Evolutionary conservation across 2,797 vertebrate species (phyloP).

Genomic region (Melopsittacus undulatus): DNA sequence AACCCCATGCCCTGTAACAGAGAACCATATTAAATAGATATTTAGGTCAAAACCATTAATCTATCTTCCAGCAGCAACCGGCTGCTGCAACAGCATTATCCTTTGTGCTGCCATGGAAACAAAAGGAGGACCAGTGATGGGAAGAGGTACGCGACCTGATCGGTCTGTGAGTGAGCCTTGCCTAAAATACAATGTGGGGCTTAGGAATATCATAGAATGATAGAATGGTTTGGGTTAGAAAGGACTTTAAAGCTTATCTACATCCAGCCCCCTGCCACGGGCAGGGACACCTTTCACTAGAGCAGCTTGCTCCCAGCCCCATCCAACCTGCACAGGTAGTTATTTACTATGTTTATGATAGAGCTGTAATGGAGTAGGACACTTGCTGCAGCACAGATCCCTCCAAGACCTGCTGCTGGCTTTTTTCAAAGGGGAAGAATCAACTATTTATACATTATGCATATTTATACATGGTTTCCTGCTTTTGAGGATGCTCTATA

Average conservation of each 20-base stretch:
- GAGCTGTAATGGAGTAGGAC: neutral
- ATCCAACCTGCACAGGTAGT: neutral
- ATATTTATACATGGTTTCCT: neutral
- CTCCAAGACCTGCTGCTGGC: neutral
- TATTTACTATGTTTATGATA: neutral
- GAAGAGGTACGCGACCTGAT: neutral
- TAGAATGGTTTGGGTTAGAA: neutral
- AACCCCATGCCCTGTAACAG: neutral
- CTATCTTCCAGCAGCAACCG: conserved; percentile 5
- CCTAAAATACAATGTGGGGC: accelerated
- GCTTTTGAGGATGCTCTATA: neutral
- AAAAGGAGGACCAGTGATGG: neutral
- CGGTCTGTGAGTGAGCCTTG: neutral
- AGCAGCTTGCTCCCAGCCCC: neutral
- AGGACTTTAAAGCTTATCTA: neutral
- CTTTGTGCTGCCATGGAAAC: conserved; percentile 56
- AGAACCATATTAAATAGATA: conserved; percentile 18
- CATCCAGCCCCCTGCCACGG: neutral
- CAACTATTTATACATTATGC: neutral
- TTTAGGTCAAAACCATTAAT: conserved; percentile 52
- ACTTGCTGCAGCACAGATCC: neutral
- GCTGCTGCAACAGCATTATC: neutral
- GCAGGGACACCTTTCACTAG: neutral
- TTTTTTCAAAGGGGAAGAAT: neutral
- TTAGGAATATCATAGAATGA: neutral